Evolutionary conservation across 1,140 invertebrate genomes (phyloP).

Genomic region (Drosophila sp.): DNA sequence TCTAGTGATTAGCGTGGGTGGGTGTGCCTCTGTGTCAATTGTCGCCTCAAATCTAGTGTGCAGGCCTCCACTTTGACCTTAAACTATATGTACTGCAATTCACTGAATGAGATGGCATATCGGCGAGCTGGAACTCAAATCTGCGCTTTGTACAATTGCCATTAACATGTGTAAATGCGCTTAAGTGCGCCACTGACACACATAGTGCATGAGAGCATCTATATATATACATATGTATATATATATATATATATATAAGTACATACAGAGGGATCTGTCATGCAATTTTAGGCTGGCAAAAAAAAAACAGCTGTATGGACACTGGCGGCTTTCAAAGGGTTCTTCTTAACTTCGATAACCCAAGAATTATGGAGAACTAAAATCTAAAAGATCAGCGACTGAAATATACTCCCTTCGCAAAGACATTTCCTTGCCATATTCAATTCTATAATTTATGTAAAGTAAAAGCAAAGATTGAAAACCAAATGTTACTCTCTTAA

Average conservation of each 20-base stretch:
- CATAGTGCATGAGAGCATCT: constrained; percentile 30
- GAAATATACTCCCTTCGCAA: no score
- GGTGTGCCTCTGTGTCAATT: constrained; percentile 60
- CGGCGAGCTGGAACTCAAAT: constrained; percentile 9
- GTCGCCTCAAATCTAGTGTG: constrained; percentile 45
- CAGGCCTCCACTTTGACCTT: constrained; percentile 64
- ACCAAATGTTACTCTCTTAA: constrained; percentile 29
- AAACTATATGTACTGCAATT: constrained; percentile 47
- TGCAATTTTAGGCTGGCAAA: no score
- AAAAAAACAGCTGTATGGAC: constrained; percentile 17
- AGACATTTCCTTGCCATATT: no score
- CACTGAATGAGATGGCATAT: constrained; percentile 3
- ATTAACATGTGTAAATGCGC: constrained; percentile 76
- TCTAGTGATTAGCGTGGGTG: constrained; percentile 62
- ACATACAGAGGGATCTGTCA: constrained; percentile 11
- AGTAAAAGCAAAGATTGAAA: not conserved
- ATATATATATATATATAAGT: constrained; percentile 13
- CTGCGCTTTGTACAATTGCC: constrained; percentile 58
- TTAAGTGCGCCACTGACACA: constrained; percentile 75
- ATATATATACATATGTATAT: constrained; percentile 5
- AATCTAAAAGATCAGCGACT: no score
- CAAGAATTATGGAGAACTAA: no score
- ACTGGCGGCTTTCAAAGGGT: constrained; percentile 27
- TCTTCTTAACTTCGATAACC: no score
- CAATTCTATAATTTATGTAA: no score